Conservation (phyloP, 1,140 invertebrate genomes). For the Condylostylus longicornis region DNA sequence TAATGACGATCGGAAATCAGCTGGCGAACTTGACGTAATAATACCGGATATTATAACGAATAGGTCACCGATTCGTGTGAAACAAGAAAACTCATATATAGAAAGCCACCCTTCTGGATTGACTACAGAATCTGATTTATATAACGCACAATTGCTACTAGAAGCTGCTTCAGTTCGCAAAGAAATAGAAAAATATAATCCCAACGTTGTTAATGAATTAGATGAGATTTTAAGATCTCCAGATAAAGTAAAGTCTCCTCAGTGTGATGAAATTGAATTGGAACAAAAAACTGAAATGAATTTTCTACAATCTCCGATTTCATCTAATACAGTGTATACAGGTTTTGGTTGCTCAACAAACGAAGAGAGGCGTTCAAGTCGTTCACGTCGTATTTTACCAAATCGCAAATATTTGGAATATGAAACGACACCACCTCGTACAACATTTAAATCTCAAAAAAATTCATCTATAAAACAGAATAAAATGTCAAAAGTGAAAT, state of each 20-base stretch:
- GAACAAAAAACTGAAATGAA: conserved; percentile 15
- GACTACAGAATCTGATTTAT: conserved; percentile 11
- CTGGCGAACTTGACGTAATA: conserved; percentile 13
- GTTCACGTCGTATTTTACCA: background rate
- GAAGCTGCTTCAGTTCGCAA: conserved; percentile 18
- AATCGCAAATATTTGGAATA: conserved; percentile 10
- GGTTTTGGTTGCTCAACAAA: conserved; percentile 14
- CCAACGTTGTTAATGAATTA: conserved; percentile 26
- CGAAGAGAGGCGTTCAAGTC: conserved; percentile 9
- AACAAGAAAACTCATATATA: conserved; percentile 41
- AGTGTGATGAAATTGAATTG: conserved; percentile 24
- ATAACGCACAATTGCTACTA: conserved; percentile 21
- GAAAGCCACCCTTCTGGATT: no score
- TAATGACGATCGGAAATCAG: conserved; percentile 14
- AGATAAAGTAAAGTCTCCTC: conserved; percentile 18
- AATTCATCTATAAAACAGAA: background rate
- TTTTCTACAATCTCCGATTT: conserved; percentile 14
- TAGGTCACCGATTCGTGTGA: conserved; percentile 31
- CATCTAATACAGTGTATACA: conserved; percentile 7
- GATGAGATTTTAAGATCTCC: conserved; percentile 30
- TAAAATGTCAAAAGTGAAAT: background rate
- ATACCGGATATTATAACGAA: background rate
- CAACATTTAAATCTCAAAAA: background rate
- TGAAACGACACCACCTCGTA: no score
- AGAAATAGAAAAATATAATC: conserved; percentile 25